Base-by-base conservation (phyloP, 2,113 vertebrate genomes). In the Tachysurus vachellii region DNA sequence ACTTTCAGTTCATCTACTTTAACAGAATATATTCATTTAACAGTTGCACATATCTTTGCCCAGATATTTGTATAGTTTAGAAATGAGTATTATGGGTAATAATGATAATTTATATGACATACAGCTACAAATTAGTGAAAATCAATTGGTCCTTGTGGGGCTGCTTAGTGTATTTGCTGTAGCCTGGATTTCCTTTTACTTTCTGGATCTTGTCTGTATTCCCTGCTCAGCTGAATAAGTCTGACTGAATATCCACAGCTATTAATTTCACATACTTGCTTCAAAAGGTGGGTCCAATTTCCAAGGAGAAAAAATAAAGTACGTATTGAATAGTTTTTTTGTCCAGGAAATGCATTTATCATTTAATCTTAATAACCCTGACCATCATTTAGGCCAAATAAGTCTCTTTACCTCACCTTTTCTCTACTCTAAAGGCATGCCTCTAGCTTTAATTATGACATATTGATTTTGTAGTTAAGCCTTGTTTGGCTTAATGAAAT, bases 401-500 rank as follows among this genome's bases (percentile, higher is more conserved):
- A 95, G 94, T 94, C 93, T 89, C 91, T 93, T 94, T 85, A 85
- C 84, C 82, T 77, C 84, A 64, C 88, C 82, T 89, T 82, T 89
- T 91, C 88, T 92, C 87, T 89, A 92, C 91, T 91, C 86, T 93
- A 93, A 94, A 85, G 87, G 88, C 90, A 94, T 85, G 91, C 92
- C 87, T 92, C 93, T 91, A 92, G 90, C 92, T 97, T 97, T 97
- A 97, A 97, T 96, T 96, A 96, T 94, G 94, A 95, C 94, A 88
- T 95, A 97, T 97, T 95, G 97, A 98, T 97, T 96, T 95, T 94
- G 95, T 96, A 94, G 94, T 96, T 96, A 96, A 96, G 94, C 95
- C 95, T 95, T 96, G 95, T 97, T 97, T 97, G 95, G 94, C 94
- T 95, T 95, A 97, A 97, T 97, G 97, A 96, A 97, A 97, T 94